Evolutionary conservation across 1,140 invertebrate species (phyloP), one percentile per base, ranked within the genome.

Genomic region (Hormaphis cornu): DNA sequence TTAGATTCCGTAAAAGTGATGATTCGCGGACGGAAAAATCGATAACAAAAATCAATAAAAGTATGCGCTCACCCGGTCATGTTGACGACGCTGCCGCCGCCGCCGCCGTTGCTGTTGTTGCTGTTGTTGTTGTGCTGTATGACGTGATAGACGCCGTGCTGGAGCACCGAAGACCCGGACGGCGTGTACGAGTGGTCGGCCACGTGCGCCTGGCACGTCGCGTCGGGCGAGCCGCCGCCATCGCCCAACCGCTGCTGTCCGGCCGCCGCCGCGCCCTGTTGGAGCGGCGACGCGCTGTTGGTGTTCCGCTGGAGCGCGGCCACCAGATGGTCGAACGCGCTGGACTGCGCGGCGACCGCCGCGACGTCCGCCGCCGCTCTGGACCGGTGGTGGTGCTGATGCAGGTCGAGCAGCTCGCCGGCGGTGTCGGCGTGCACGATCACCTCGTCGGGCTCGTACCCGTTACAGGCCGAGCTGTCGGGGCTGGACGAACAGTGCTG

Each of bases 151-250:
- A 18, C 61, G 18, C 44, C 14, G 44, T 30, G 37, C 16, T 66
- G 44, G 6, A 33, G 20, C 20, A 46, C 40, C 58, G 40, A 24
- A 1, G 58, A 66, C 26, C 48, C 20, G 12, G 61, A 48, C 18
- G 61, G 61, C 26, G 61, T 66, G 28, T 66, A 66, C 30, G 61
- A 66, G 18, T 66, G 61, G 44, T 66, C 61, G 28, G 44, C 61
- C 4, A 66, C 61, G 61, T 66, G 61, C 10, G 61, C 44, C 33
- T 63, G 59, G 5, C 44, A 66, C 0, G 35, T 44, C n/a, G 35
- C 18, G 8, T 42, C 50, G 5, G 61, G 61, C 6, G 61, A 66
- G 5, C 33, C 53, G 1, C 54, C 35, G 12, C 53, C 53, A 1
- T 14, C 30, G 10, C 18, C 44, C 20, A 50, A 44, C 24, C 50